A percentile compares a stretch with the other conserved stretches of the same genome.
phyloP scores from a whole-genome alignment of 2,797 vertebrate species.

The Sebastolobus altivelis region DNA sequence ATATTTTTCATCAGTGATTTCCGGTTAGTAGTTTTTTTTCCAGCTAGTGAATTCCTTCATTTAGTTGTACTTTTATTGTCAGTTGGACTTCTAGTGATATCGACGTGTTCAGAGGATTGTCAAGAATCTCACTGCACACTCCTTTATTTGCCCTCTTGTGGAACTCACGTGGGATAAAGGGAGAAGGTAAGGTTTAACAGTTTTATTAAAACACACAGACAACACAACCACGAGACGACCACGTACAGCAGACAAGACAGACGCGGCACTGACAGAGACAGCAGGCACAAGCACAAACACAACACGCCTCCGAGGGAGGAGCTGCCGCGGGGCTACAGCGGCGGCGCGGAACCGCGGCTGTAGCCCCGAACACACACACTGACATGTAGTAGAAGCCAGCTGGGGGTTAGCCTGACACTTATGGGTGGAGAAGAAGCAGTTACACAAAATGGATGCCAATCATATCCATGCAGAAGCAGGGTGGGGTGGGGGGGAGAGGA shows the following conservation, averaged over 20 bases:
- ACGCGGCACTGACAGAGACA: conserved; percentile 82
- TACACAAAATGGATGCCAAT: conserved; percentile 85
- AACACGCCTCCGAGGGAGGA: conserved; percentile 75
- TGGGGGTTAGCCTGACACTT: conserved; percentile 83
- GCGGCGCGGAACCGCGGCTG: conserved; percentile 40
- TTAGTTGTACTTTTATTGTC: neutral
- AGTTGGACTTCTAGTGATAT: neutral
- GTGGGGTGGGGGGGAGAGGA: conserved; percentile 24
- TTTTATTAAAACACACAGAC: conserved; percentile 87
- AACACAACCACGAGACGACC: conserved; percentile 76
- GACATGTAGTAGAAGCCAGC: conserved; percentile 80
- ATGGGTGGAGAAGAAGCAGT: conserved; percentile 83
- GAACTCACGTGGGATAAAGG: conserved; percentile 80
- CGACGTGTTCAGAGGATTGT: neutral
- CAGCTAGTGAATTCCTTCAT: neutral
- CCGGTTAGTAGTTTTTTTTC: neutral
- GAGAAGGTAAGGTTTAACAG: conserved; percentile 82
- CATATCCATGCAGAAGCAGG: conserved; percentile 87
- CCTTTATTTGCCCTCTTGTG: conserved; percentile 86
- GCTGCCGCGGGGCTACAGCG: conserved; percentile 52
- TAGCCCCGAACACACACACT: conserved; percentile 73
- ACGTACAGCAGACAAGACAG: conserved; percentile 64
- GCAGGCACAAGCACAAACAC: conserved; percentile 70
- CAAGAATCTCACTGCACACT: conserved; percentile 8
- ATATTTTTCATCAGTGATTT: conserved; percentile 11